Conservation (phyloP, 2,797 vertebrate genomes). For the Arctocebus calabarensis region DNA sequence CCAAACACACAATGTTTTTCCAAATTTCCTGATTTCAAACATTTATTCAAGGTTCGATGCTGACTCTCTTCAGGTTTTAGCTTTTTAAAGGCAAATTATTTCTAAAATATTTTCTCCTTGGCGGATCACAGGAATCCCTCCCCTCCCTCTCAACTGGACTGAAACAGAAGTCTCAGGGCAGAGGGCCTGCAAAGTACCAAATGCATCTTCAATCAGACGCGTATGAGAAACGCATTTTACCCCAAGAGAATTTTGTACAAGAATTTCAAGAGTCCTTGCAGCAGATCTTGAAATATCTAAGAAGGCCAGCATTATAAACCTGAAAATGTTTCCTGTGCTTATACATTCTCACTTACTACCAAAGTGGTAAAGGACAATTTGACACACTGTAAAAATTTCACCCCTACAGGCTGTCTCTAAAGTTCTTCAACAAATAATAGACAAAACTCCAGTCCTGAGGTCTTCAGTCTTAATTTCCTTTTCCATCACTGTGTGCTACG, state of each 20-base stretch:
- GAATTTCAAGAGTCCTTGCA: not conserved
- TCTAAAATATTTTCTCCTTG: not conserved
- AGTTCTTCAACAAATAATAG: not conserved
- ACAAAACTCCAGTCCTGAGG: not conserved
- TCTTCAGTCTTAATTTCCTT: not conserved
- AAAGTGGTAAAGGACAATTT: not conserved
- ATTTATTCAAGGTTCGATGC: not conserved
- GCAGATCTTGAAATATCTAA: not conserved
- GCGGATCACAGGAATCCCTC: not conserved
- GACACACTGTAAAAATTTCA: not conserved
- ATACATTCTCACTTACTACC: not conserved
- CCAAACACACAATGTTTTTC: not conserved
- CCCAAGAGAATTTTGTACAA: not conserved
- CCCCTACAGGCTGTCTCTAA: not conserved
- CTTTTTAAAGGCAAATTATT: not conserved
- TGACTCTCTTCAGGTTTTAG: not conserved
- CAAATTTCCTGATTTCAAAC: not conserved
- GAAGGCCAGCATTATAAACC: constrained; percentile 3
- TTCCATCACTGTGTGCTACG: not conserved
- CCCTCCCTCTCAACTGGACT: not conserved
- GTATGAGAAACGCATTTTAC: not conserved
- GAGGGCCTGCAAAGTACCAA: not conserved
- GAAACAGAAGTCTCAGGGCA: not conserved
- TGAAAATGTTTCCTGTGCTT: not conserved
- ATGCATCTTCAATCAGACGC: not conserved